These are phyloP conservation scores for Plumapathes pennacea DNA, from an alignment of 92 coral and sea anemone species.

Conservation along the genomic window DNA sequence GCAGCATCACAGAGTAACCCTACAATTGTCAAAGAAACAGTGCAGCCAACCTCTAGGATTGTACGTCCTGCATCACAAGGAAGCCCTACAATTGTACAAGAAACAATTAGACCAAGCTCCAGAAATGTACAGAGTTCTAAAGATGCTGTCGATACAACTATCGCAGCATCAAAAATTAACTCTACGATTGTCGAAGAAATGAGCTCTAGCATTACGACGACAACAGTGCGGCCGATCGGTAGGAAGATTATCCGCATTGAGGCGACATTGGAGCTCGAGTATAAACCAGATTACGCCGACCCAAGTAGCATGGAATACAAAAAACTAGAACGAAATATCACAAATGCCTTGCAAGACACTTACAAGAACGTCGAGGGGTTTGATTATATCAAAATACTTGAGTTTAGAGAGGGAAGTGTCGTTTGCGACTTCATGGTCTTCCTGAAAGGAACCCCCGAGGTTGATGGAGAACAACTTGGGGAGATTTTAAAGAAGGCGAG, in stretches of 20 bases:
- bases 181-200: no score
- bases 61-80: no score
- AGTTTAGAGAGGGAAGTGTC: constrained; percentile 54
- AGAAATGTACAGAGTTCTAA: no score
- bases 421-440: constrained; percentile 62
- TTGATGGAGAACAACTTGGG: constrained; percentile 9
- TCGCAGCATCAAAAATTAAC: no score
- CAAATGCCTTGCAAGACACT: neutral
- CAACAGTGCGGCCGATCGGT: constrained; percentile 42
- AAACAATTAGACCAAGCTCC: no score
- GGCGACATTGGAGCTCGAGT: constrained; percentile 27
- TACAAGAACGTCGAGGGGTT: constrained; percentile 38
- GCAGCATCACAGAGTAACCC: no score
- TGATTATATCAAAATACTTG: constrained; percentile 23
- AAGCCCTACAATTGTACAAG: no score
- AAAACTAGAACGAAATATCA: constrained; percentile 21
- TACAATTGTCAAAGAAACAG: no score
- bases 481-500: constrained; percentile 24
- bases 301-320: constrained; percentile 32
- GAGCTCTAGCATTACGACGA: no score
- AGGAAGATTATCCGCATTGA: constrained; percentile 39
- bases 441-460: constrained; percentile 31
- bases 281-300: constrained; percentile 38
- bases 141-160: no score
- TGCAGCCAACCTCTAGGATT: no score